Conservation (phyloP, 2,797 vertebrate genomes). For the Hippocampus kuda region DNA sequence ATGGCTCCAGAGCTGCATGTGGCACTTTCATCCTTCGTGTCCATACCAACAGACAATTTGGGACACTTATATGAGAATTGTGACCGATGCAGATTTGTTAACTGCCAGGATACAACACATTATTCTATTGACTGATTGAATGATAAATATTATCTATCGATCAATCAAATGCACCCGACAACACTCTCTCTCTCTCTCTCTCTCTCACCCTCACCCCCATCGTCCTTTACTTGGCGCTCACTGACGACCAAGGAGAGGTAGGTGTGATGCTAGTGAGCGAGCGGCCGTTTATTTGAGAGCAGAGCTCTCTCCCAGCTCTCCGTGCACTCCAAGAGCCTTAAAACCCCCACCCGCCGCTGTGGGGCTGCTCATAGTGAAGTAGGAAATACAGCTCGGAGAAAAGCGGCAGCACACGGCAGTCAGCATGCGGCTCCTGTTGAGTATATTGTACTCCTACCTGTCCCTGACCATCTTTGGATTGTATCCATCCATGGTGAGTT, state of each 20-base stretch:
- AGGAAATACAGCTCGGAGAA: slow-evolving; percentile 55
- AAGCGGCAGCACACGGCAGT: slow-evolving; percentile 53
- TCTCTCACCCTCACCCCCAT: slow-evolving; percentile 27
- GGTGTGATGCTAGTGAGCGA: slow-evolving; percentile 43
- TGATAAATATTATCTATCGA: background rate
- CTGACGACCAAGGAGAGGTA: slow-evolving; percentile 25
- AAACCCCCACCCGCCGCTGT: background rate
- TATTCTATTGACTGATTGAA: too few species aligned
- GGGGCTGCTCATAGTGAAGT: slow-evolving; percentile 44
- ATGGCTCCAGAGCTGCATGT: too few species aligned
- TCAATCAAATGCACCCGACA: slow-evolving; percentile 34
- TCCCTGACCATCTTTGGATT: slow-evolving; percentile 76
- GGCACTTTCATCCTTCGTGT: background rate
- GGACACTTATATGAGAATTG: background rate
- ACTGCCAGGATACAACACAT: too few species aligned
- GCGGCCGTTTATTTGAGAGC: slow-evolving; percentile 27
- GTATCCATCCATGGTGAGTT: slow-evolving; percentile 84
- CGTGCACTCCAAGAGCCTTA: slow-evolving; percentile 23
- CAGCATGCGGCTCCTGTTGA: slow-evolving; percentile 80
- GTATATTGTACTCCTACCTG: slow-evolving; percentile 74
- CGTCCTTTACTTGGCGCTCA: slow-evolving; percentile 6
- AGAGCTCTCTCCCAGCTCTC: slow-evolving; percentile 30
- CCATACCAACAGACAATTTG: background rate
- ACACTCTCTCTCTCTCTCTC: slow-evolving; percentile 29
- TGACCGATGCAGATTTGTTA: too few species aligned